Percentiles rank a stretch among this genome's conserved stretches.
These are phyloP conservation scores for Magallana nippona DNA, from an alignment of 2,888 invertebrate species.

Conservation along the genomic window DNA sequence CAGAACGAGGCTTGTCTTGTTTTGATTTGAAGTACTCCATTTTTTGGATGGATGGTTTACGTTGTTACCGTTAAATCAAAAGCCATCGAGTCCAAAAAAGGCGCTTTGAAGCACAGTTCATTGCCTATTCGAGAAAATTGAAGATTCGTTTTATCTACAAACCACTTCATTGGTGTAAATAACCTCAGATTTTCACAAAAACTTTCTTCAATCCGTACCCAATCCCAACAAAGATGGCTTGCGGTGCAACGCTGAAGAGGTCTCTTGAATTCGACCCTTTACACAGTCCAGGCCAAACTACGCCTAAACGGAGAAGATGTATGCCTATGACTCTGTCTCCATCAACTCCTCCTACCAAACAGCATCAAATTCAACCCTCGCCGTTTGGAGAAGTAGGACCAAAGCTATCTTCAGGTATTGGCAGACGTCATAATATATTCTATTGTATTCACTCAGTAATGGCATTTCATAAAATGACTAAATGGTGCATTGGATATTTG, in stretches of 20 bases:
- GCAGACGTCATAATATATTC: constrained; percentile 3
- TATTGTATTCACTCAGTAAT: neutral
- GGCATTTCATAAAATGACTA: neutral
- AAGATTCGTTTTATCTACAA: neutral
- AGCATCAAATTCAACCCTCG: constrained; percentile 85
- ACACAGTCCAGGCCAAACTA: constrained; percentile 86
- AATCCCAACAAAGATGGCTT: constrained; percentile 87
- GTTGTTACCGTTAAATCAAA: constrained; percentile 36
- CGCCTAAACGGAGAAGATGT: constrained; percentile 94
- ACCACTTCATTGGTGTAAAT: neutral
- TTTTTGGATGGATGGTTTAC: constrained; percentile 42
- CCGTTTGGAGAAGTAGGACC: constrained; percentile 91
- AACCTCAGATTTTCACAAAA: neutral
- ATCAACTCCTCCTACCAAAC: constrained; percentile 80
- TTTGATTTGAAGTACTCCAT: constrained; percentile 53
- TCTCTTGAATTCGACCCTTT: constrained; percentile 96
- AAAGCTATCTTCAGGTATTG: constrained; percentile 92
- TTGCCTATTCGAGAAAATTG: neutral
- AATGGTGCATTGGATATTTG: too few species aligned
- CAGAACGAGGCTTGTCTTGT: constrained; percentile 58
- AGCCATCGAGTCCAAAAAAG: constrained; percentile 43
- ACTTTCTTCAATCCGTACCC: constrained; percentile 28
- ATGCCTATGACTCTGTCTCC: constrained; percentile 90
- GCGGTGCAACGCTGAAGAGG: constrained; percentile 95
- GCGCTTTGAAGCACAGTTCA: constrained; percentile 31